phyloP scores from a whole-genome alignment of 2,888 invertebrate genomes.

The Spodoptera picta region DNA sequence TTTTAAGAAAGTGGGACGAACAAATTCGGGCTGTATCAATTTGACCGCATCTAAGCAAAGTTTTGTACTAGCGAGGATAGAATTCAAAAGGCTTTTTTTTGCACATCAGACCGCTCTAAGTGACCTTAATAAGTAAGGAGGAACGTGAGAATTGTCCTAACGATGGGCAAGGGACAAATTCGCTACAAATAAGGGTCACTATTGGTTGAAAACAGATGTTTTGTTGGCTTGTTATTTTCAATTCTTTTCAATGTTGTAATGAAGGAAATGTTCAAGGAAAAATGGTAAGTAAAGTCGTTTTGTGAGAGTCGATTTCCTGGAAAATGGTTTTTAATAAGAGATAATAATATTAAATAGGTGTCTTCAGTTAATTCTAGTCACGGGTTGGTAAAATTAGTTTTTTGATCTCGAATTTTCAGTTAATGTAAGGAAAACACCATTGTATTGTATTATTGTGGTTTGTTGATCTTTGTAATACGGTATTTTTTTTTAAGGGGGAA shows the following conservation, averaged over 20 bases:
- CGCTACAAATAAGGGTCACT: constrained; percentile 44
- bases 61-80: constrained; percentile 26
- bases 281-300: no score
- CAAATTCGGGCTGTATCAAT: constrained; percentile 40
- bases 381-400: no score
- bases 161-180: constrained; percentile 50
- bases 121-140: constrained; percentile 53
- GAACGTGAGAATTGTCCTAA: constrained; percentile 56
- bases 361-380: no score
- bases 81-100: constrained; percentile 49
- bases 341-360: no score
- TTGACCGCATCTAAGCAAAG: constrained; percentile 46
- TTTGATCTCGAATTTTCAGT: no score
- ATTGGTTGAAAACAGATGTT: constrained; percentile 38
- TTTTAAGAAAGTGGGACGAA: constrained; percentile 35
- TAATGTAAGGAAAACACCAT: no score
- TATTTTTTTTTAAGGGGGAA: no score
- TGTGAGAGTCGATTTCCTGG: no score
- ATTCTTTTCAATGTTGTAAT: constrained; percentile 22
- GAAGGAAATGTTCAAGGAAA: not conserved
- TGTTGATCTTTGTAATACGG: no score
- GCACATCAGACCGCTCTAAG: constrained; percentile 26
- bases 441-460: no score
- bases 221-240: constrained; percentile 29
- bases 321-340: no score